Conservation (phyloP, 2,113 vertebrate species). For the Nothobranchius kuhntae region DNA sequence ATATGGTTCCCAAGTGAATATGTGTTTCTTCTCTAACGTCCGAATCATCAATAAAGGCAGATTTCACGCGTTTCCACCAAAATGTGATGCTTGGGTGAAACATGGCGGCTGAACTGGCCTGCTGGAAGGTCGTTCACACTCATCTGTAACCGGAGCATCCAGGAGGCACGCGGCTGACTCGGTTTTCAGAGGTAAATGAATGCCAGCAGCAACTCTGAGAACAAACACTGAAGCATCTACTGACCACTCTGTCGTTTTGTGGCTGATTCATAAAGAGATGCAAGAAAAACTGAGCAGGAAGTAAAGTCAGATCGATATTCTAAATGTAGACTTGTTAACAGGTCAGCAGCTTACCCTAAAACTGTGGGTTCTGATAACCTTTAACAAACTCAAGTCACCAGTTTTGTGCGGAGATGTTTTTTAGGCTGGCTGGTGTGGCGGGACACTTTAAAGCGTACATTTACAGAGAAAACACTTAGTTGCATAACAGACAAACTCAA, state of each 20-base stretch:
- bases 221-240: slow-evolving; percentile 29
- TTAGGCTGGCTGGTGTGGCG: slow-evolving; percentile 1
- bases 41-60: slow-evolving; percentile 30
- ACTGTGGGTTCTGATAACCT: slow-evolving; percentile 6
- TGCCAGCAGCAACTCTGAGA: slow-evolving; percentile 11
- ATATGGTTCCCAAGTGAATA: slow-evolving; percentile 76
- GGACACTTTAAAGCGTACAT: slow-evolving; percentile 52
- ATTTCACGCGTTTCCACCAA: too few relatives aligned
- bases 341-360: slow-evolving; percentile 8
- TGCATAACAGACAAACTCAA: slow-evolving; percentile 51
- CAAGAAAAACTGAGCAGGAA: slow-evolving; percentile 37
- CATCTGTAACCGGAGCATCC: slow-evolving; percentile 4
- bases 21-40: slow-evolving; percentile 50
- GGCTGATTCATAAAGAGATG: slow-evolving; percentile 37
- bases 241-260: slow-evolving; percentile 29
- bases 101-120: slow-evolving; percentile 60
- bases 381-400: not conserved
- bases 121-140: slow-evolving; percentile 70
- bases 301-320: not conserved
- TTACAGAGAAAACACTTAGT: slow-evolving; percentile 71
- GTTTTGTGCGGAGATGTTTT: not conserved
- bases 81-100: not conserved
- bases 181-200: slow-evolving; percentile 27
- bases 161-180: slow-evolving; percentile 53
- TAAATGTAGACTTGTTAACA: slow-evolving; percentile 1